Percentiles rank a stretch among this genome's conserved stretches.
Conservation (phyloP, 2,113 vertebrate species). For the Alethe castanea region DNA sequence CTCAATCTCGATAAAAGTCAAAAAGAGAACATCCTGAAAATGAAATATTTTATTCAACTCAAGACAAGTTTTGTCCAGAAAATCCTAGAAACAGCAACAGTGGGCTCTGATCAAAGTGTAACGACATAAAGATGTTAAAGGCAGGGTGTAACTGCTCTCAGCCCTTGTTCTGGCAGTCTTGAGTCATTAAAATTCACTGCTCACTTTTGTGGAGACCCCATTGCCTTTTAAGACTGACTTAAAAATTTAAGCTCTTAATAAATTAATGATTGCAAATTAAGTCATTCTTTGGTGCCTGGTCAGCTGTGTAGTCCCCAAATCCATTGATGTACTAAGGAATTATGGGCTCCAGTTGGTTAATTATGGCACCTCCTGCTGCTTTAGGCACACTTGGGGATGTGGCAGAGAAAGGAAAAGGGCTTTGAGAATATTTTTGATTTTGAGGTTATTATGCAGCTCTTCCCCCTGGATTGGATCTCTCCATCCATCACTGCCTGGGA, state of each 20-base stretch:
- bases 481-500: not conserved
- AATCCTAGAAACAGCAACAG: not conserved
- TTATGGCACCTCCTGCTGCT: not conserved
- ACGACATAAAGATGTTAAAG: not conserved
- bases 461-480: not conserved
- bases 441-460: not conserved
- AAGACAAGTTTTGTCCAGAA: not conserved
- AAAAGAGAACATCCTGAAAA: not conserved
- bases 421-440: not conserved
- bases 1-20: not conserved
- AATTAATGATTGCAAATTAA: not conserved
- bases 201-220: not conserved
- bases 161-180: not conserved
- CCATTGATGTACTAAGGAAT: not conserved
- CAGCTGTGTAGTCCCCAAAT: not conserved
- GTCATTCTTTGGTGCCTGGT: not conserved
- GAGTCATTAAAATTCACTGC: not conserved
- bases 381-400: not conserved
- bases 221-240: not conserved
- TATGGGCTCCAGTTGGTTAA: not conserved
- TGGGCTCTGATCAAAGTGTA: not conserved
- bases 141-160: not conserved
- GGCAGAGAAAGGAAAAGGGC: not conserved
- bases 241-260: not conserved
- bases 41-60: not conserved